Percentiles rank a stretch among this genome's conserved stretches.
Evolutionary conservation across 1,140 invertebrate genomes (phyloP).

Genomic region (Platyura marginata): DNA sequence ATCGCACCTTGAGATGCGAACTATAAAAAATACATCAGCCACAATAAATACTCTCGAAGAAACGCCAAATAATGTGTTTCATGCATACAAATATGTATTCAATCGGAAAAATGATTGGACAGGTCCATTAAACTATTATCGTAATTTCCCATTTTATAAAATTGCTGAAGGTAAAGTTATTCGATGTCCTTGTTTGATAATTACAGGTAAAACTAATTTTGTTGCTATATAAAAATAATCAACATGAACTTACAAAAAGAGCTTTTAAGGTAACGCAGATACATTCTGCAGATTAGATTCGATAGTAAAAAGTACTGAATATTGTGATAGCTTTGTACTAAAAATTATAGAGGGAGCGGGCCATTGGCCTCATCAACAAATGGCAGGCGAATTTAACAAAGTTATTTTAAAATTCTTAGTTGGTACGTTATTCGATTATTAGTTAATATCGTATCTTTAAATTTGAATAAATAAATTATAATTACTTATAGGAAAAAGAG

Average conservation of each 20-base stretch:
- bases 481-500: background rate
- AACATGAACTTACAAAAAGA: too few species aligned
- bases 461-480: background rate
- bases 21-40: background rate
- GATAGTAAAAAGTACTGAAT: conserved; percentile 45
- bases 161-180: conserved; percentile 21
- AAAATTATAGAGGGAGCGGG: conserved; percentile 43
- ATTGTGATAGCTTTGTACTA: conserved; percentile 38
- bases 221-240: too few species aligned
- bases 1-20: background rate
- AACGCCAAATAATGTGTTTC: conserved; percentile 28
- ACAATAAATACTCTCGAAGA: background rate
- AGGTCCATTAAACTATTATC: conserved; percentile 61
- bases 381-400: conserved; percentile 43
- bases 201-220: conserved; percentile 47
- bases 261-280: conserved; percentile 1
- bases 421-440: conserved; percentile 19
- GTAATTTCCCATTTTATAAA: conserved; percentile 31
- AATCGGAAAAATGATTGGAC: conserved; percentile 51
- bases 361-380: conserved; percentile 64
- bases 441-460: background rate
- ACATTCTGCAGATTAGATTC: conserved; percentile 29
- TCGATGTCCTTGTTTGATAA: conserved; percentile 38
- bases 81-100: conserved; percentile 62
- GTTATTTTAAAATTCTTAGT: conserved; percentile 45